Evolutionary conservation across 1,140 invertebrate genomes (phyloP), one percentile per base, ranked within the genome.

Genomic region (Cotesia glomerata): DNA sequence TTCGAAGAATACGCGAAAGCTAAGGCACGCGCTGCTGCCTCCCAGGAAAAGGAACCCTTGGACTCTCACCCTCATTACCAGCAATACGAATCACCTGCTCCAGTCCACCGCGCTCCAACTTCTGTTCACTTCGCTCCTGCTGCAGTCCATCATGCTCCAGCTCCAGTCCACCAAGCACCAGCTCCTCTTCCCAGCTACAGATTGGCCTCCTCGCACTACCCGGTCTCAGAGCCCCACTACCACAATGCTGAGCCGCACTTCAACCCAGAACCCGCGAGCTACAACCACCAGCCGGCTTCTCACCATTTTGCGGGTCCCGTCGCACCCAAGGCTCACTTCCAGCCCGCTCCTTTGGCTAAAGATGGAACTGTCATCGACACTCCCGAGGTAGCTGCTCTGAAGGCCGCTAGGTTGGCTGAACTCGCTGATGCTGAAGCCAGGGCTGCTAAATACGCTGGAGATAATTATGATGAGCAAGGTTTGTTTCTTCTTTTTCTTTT

Each of bases 281-380:
- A 16, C 14, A 9, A 32, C 3, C 70, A 71, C 18, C 85, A 79
- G 74, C 34, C 70, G 5, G 26, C 76, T 0, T 69, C 76, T 0
- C 70, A 32, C 14, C 35, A 39, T 72, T 70, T 67, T 49, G 5
- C 16, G 49, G 34, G 5, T 54, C 16, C 65, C 26, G 8, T 26
- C 5, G 11, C 34, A 16, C 16, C 11, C 66, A 76, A 82, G 69
- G 67, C 77, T 18, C 79, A 75, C 9, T 87, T 86, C 59, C 70
- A 82, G 2, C 90, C 90, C 32, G 90, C 90, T 32, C 90, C 90
- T 0, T 84, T 91, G 5, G 90, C 89, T 18, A 89, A 90, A 45
- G 89, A 90, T 76, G 88, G 87, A 0, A 87, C 84, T 39, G 85
- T 89, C 16, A 80, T 90, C 14, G 91, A 92, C 83, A 91, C 90